Base-by-base conservation (phyloP, 2,888 invertebrate species). In the Callinectes sapidus region DNA sequence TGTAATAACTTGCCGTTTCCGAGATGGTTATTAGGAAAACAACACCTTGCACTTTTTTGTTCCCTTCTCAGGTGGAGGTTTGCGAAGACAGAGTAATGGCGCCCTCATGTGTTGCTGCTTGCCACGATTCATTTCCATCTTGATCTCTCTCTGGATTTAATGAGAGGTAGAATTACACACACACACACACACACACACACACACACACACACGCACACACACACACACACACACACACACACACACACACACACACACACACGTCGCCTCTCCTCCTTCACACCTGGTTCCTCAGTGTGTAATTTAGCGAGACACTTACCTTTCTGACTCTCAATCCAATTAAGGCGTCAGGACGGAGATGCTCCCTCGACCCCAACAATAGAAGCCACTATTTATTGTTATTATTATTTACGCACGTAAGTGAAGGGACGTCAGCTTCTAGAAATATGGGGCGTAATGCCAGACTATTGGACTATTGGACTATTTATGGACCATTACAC, bases 181-280 rank as follows among this genome's bases (percentile, higher is more conserved):
- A 88, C 55, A 88, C 88, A 88, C n/a, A 88, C 88, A 55, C 55
- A 54, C 88, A 88, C 35, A 88, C 88, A 88, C 35, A 55, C 88
- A 88, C 55, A 55, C 32, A 55, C 35, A 88, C 32, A 55, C 35
- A 88, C 55, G 55, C 18, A 88, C 55, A 88, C 18, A 88, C 55
- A 88, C 35, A 88, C 55, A 88, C 18, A 88, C 55, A 88, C 35
- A 88, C 55, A 88, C 66, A 71, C n/a, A n/a, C 66, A 71, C 66
- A 71, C 66, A 71, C 71, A 71, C 71, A 71, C 71, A 71, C n/a
- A n/a, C 66, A 71, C 66, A 71, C 66, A 71, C 71, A 71, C 71
- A 71, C 71, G 13, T 28, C 48, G 13, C 48, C 3, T 23, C 87
- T 13, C 28, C 48, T 48, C 23, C 87, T 14, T 28, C 13, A 54